Conservation (phyloP, 2,113 vertebrate species). For the Mormoops blainvillei region DNA sequence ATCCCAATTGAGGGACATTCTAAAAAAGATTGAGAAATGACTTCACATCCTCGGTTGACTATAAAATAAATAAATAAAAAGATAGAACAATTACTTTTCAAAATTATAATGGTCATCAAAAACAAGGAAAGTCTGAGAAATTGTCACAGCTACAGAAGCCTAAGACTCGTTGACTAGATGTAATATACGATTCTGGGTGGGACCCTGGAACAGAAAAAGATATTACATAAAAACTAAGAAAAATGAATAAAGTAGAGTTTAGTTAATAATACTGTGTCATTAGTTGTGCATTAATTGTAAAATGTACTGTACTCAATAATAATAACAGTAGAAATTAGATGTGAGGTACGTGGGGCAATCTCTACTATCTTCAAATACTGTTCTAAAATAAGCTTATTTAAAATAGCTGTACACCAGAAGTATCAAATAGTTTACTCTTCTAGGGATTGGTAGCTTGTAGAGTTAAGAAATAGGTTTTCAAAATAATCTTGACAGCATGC, state of each 20-base stretch:
- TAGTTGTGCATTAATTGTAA: not conserved
- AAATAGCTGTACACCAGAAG: not conserved
- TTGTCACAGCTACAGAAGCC: not conserved
- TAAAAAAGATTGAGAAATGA: not conserved
- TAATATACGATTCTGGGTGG: not conserved
- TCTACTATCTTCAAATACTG: not conserved
- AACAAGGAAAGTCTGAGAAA: not conserved
- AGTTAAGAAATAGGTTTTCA: not conserved
- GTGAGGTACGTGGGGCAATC: not conserved
- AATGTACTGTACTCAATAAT: not conserved
- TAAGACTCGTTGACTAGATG: not conserved
- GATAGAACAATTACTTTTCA: not conserved
- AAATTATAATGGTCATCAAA: not conserved
- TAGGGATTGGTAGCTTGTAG: not conserved
- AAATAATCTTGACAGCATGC: not conserved
- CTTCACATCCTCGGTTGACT: not conserved
- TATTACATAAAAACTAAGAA: not conserved
- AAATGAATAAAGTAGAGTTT: not conserved
- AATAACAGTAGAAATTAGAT: not conserved
- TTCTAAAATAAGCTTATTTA: not conserved
- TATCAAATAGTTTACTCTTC: not conserved
- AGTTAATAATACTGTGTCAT: not conserved
- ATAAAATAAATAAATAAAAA: not conserved
- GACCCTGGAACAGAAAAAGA: not conserved
- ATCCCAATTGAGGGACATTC: not conserved